These are phyloP conservation scores for Orthosia incerta DNA, from an alignment of 2,888 invertebrate genomes.

Conservation along the genomic window DNA sequence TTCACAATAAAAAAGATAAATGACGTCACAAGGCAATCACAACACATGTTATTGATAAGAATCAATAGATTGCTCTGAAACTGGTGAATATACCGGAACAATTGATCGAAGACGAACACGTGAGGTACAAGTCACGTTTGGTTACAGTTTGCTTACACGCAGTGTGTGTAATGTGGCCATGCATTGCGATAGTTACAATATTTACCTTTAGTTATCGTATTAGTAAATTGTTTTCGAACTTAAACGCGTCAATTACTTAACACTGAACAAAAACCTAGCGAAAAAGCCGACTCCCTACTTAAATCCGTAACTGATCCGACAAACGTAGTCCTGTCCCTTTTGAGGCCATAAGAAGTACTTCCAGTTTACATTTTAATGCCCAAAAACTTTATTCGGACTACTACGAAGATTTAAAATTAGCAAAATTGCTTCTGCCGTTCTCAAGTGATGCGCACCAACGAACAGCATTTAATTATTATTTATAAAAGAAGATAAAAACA, in stretches of 20 bases:
- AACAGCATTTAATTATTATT: no score
- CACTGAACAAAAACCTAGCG: no score
- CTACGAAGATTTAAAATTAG: no score
- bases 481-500: neutral
- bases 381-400: no score
- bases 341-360: no score
- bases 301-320: no score
- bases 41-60: slow-evolving; percentile 24
- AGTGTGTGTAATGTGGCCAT: neutral
- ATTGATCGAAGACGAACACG: slow-evolving; percentile 30
- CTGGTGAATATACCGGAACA: slow-evolving; percentile 24
- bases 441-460: no score
- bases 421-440: no score
- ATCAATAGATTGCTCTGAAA: slow-evolving; percentile 28
- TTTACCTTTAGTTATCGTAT: neutral
- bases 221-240: neutral
- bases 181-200: slow-evolving; percentile 3
- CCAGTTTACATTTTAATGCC: no score
- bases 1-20: neutral
- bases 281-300: neutral
- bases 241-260: neutral
- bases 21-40: slow-evolving; percentile 18
- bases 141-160: neutral
- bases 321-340: no score
- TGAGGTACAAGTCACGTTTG: slow-evolving; percentile 40